These are phyloP conservation scores for Fabriciana adippe DNA, from an alignment of 2,888 invertebrate genomes.

Conservation along the genomic window DNA sequence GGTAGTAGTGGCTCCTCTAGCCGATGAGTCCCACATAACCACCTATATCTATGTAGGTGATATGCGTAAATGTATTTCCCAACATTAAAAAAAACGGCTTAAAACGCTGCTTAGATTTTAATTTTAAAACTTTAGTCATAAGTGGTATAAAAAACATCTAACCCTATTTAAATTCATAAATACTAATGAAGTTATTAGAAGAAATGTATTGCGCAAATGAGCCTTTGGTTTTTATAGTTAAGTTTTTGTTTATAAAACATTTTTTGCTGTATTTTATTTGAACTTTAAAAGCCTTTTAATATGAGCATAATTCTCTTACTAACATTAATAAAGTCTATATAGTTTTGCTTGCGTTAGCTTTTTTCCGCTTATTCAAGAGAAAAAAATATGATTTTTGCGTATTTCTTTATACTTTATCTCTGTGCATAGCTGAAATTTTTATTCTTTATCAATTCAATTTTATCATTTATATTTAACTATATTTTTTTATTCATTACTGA, in stretches of 20 bases:
- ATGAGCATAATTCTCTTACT: slow-evolving; percentile 40
- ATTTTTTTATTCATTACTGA: too few species aligned
- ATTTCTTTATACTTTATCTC: too few species aligned
- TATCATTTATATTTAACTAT: too few species aligned
- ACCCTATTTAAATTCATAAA: background rate
- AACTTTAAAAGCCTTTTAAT: slow-evolving; percentile 38
- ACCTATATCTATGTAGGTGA: too few species aligned
- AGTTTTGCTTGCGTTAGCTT: slow-evolving; percentile 31
- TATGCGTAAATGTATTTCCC: too few species aligned
- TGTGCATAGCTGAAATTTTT: too few species aligned
- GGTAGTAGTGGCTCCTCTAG: too few species aligned
- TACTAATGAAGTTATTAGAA: background rate
- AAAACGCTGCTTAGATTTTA: background rate
- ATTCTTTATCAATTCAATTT: too few species aligned
- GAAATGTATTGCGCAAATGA: background rate
- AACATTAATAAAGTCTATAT: slow-evolving; percentile 40
- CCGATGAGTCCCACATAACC: too few species aligned
- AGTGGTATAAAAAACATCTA: background rate
- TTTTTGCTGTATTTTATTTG: slow-evolving; percentile 42
- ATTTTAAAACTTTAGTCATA: background rate
- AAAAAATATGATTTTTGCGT: too few species aligned
- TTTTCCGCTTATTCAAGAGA: background rate
- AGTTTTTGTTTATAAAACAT: slow-evolving; percentile 41
- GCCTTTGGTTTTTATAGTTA: background rate
- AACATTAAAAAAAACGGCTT: too few species aligned